phyloP scores from a whole-genome alignment of 2,797 vertebrate species.

The Champsocephalus esox region DNA sequence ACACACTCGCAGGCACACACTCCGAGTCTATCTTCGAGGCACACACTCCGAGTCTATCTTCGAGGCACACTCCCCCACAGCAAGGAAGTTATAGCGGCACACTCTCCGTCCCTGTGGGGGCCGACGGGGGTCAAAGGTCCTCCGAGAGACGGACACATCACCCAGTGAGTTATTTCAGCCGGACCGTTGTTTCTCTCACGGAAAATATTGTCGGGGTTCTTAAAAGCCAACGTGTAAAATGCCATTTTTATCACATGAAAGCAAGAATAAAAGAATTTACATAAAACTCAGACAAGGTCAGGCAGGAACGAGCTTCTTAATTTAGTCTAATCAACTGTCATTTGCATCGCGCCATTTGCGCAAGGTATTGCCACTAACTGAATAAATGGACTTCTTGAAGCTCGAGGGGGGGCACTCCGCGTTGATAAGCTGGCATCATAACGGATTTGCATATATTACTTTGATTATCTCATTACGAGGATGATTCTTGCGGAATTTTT shows the following conservation, averaged over 20 bases:
- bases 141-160: conserved; percentile 57
- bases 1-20: conserved; percentile 63
- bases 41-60: conserved; percentile 73
- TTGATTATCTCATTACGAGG: conserved; percentile 99
- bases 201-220: conserved; percentile 62
- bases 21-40: conserved; percentile 69
- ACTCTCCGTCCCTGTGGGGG: conserved; percentile 77
- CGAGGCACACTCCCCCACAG: conserved; percentile 77
- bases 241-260: conserved; percentile 75
- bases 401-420: conserved; percentile 97
- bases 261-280: conserved; percentile 91
- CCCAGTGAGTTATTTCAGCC: conserved; percentile 53
- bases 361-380: conserved; percentile 99
- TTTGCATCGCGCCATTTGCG: conserved; percentile 99
- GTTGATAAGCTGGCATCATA: conserved; percentile 99
- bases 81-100: conserved; percentile 83
- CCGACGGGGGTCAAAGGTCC: conserved; percentile 73
- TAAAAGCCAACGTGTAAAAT: conserved; percentile 73
- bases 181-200: conserved; percentile 56
- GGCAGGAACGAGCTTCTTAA: conserved; percentile 99
- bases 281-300: conserved; percentile 99
- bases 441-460: conserved; percentile 99
- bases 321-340: conserved; percentile 99
- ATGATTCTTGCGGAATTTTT: conserved; percentile 96
- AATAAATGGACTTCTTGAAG: conserved; percentile 99